phyloP scores from a whole-genome alignment of 2,888 invertebrate genomes.

The Pasiphila rectangulata region DNA sequence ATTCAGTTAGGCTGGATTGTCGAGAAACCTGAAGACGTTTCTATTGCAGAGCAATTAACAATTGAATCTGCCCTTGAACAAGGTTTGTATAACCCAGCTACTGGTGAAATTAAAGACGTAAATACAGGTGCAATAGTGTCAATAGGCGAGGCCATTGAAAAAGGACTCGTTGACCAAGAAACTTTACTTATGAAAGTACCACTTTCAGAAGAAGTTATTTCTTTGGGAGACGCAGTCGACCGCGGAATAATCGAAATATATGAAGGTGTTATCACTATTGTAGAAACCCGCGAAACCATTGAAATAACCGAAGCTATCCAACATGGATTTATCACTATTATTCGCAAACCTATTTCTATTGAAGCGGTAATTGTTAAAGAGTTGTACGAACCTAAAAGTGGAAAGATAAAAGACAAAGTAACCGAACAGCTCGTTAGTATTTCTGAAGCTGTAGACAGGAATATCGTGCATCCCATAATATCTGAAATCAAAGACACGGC shows the following conservation, averaged over 20 bases:
- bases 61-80: conserved; percentile 86
- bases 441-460: conserved; percentile 88
- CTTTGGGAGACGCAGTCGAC: conserved; percentile 90
- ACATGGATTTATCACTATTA: conserved; percentile 85
- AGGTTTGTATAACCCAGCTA: conserved; percentile 84
- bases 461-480: conserved; percentile 90
- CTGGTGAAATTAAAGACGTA: conserved; percentile 83
- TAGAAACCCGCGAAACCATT: conserved; percentile 84
- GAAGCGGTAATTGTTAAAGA: conserved; percentile 87
- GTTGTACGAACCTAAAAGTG: conserved; percentile 85
- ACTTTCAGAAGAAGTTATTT: conserved; percentile 86
- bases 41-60: conserved; percentile 81
- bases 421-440: conserved; percentile 87
- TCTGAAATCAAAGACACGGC: conserved; percentile 90
- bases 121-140: conserved; percentile 83
- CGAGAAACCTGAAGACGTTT: conserved; percentile 83
- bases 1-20: conserved; percentile 89
- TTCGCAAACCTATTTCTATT: conserved; percentile 87
- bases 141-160: conserved; percentile 88
- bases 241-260: conserved; percentile 88
- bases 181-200: conserved; percentile 88
- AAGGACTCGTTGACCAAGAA: conserved; percentile 88
- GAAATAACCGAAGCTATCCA: conserved; percentile 86
- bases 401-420: conserved; percentile 86
- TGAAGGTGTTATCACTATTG: conserved; percentile 85